Conservation (phyloP, 2,888 invertebrate species). For the Cryptocephalus moraei region DNA sequence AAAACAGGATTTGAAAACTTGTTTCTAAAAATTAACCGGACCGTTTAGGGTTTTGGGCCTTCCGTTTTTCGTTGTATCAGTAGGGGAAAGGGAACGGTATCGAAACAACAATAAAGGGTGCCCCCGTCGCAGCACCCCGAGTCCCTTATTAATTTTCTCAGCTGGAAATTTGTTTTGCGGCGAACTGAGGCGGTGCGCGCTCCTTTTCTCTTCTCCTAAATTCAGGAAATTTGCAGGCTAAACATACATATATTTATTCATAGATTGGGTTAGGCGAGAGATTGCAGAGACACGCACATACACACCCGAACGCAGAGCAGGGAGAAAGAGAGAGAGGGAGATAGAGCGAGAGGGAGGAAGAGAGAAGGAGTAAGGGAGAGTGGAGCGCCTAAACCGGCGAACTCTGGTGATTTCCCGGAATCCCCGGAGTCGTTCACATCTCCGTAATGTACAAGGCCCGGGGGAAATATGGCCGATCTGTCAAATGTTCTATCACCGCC, state of each 20-base stretch:
- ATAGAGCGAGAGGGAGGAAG: background rate
- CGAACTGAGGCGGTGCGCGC: too few species aligned
- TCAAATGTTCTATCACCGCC: conserved; percentile 22
- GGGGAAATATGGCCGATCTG: conserved; percentile 30
- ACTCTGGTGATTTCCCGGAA: conserved; percentile 9
- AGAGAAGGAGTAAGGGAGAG: background rate
- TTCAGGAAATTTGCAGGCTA: conserved; percentile 14
- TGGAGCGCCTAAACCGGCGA: conserved; percentile 1
- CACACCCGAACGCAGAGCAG: too few species aligned
- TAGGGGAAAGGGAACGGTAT: too few species aligned
- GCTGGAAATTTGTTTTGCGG: too few species aligned
- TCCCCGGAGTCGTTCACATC: conserved; percentile 17
- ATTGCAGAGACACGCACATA: background rate
- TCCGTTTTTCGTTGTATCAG: too few species aligned
- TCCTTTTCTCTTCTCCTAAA: background rate
- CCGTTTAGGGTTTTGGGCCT: too few species aligned
- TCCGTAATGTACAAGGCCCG: conserved; percentile 25
- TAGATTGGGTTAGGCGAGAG: conserved; percentile 15
- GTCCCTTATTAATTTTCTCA: too few species aligned
- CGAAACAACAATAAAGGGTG: too few species aligned
- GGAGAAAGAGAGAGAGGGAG: background rate
- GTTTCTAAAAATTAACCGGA: too few species aligned
- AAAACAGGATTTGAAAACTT: too few species aligned
- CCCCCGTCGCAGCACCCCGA: too few species aligned
- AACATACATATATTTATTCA: conserved; percentile 20